These are phyloP conservation scores for Morelia viridis DNA, from an alignment of 2,797 vertebrate species.

Conservation along the genomic window DNA sequence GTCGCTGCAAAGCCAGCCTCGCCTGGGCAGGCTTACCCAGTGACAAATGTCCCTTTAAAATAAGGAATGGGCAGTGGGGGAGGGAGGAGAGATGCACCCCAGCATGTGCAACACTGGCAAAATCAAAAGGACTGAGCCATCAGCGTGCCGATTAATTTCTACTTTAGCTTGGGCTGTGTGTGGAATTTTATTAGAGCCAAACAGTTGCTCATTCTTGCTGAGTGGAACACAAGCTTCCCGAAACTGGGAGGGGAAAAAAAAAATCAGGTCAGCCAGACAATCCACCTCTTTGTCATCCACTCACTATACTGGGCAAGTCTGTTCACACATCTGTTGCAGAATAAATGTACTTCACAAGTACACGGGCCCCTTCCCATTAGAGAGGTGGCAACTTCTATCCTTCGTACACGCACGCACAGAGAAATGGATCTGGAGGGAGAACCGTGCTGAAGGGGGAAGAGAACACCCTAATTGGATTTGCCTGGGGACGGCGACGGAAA, in stretches of 20 bases:
- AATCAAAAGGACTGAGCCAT: background rate
- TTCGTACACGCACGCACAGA: background rate
- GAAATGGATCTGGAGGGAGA: background rate
- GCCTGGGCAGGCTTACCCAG: background rate
- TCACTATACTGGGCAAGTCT: slow-evolving; percentile 11
- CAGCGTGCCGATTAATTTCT: slow-evolving; percentile 3
- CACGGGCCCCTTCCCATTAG: background rate
- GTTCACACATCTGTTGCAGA: slow-evolving; percentile 19
- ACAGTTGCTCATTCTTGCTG: slow-evolving; percentile 37
- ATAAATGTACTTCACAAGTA: background rate
- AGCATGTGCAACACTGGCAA: background rate
- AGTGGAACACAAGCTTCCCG: slow-evolving; percentile 31
- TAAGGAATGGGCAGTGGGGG: background rate
- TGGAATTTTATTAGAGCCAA: slow-evolving; percentile 12
- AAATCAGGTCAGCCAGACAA: slow-evolving; percentile 33
- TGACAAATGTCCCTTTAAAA: background rate
- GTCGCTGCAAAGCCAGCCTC: background rate
- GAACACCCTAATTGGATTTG: background rate
- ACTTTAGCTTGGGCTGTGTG: background rate
- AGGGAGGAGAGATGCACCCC: background rate
- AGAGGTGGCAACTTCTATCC: background rate
- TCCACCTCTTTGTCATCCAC: slow-evolving; percentile 11
- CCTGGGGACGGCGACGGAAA: background rate
- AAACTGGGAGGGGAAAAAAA: background rate
- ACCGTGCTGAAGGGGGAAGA: background rate